A percentile compares a stretch with the other conserved stretches of the same genome.
phyloP scores from a whole-genome alignment of 2,797 vertebrate genomes.

The Mus caroli region DNA sequence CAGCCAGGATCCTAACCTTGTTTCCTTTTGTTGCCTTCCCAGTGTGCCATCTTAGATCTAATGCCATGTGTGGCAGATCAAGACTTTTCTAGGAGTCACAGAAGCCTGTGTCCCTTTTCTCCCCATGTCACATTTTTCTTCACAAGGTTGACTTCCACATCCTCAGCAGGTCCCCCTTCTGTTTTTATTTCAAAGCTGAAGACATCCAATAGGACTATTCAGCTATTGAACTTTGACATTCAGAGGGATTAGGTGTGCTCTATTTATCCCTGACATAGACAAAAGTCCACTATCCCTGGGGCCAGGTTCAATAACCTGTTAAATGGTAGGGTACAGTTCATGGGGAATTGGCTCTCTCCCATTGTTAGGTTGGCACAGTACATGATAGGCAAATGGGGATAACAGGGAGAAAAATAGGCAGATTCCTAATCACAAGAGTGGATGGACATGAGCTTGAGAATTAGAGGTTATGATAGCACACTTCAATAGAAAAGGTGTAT shows the following conservation, averaged over 20 bases:
- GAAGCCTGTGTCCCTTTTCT: neutral
- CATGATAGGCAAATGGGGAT: neutral
- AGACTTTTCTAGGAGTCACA: neutral
- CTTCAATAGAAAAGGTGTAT: neutral
- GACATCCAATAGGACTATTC: neutral
- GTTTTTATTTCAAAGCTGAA: neutral
- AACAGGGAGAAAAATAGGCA: neutral
- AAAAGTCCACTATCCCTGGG: neutral
- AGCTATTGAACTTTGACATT: neutral
- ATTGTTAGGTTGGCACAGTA: neutral
- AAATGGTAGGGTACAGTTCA: neutral
- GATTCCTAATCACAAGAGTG: neutral
- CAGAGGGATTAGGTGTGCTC: neutral
- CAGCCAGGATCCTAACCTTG: neutral
- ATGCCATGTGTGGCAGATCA: neutral
- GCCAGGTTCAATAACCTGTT: neutral
- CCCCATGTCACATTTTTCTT: neutral
- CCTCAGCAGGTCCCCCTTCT: neutral
- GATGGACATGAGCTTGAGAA: neutral
- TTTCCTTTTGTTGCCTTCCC: neutral
- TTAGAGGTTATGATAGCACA: neutral
- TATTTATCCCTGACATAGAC: neutral
- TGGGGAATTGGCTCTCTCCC: neutral
- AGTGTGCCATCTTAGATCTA: neutral
- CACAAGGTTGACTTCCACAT: neutral